Evolutionary conservation across 2,888 invertebrate genomes (phyloP).

Genomic region (Eurytoma adleriae): DNA sequence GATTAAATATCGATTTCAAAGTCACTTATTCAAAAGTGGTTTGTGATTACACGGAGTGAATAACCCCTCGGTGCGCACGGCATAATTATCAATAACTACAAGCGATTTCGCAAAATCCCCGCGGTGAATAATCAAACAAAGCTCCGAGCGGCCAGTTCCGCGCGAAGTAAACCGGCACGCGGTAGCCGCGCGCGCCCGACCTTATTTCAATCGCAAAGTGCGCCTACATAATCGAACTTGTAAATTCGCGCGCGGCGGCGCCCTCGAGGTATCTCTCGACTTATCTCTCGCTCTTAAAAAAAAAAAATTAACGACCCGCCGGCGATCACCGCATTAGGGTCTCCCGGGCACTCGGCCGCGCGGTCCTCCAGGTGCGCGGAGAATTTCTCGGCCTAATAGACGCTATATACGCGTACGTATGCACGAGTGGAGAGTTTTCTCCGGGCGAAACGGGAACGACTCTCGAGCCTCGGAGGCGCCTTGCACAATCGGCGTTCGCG

Average conservation of each 20-base stretch:
- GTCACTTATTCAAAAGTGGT: no score
- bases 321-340: no score
- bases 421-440: no score
- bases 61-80: no score
- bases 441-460: not conserved
- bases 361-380: no score
- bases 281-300: slow-evolving; percentile 32
- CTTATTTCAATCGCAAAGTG: slow-evolving; percentile 45
- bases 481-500: slow-evolving; percentile 59
- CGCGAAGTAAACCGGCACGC: not conserved
- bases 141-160: not conserved
- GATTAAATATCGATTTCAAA: no score
- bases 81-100: no score
- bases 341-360: not conserved
- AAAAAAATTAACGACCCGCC: slow-evolving; percentile 21
- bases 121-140: slow-evolving; percentile 10
- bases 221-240: slow-evolving; percentile 43
- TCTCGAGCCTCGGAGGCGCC: no score
- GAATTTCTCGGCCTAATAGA: not conserved
- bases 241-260: slow-evolving; percentile 27
- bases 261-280: not conserved
- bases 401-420: no score
- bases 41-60: no score
- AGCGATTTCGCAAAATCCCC: no score
- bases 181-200: slow-evolving; percentile 11